These are phyloP conservation scores for Actinia tenebrosa DNA, from an alignment of 64 coral and sea anemone genomes.

Conservation along the genomic window DNA sequence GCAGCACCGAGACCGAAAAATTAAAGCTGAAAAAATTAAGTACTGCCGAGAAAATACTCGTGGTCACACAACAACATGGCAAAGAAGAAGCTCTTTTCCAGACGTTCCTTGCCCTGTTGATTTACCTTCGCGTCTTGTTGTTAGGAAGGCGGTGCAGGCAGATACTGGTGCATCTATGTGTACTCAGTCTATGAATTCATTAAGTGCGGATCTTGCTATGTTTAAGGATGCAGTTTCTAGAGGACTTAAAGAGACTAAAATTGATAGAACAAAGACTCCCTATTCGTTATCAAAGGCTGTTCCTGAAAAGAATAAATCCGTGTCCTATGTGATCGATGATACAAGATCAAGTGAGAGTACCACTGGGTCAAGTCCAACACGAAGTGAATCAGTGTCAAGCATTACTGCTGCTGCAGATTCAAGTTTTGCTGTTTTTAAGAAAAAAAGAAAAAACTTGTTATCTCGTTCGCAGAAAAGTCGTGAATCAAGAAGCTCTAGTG, in stretches of 20 bases:
- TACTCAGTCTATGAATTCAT: constrained; percentile 8
- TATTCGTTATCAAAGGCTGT: neutral
- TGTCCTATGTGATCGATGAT: neutral
- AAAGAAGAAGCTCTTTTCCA: neutral
- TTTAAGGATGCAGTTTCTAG: neutral
- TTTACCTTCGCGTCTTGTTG: neutral
- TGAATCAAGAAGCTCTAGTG: neutral
- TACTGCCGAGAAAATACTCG: neutral
- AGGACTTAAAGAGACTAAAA: neutral
- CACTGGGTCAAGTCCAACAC: neutral
- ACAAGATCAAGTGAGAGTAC: neutral
- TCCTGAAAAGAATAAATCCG: neutral
- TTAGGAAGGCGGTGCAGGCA: neutral
- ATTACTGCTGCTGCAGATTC: neutral
- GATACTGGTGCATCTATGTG: neutral
- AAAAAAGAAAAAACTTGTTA: neutral
- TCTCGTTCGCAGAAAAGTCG: neutral
- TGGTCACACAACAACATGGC: neutral
- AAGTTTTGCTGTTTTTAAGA: constrained; percentile 9
- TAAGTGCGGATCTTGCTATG: constrained; percentile 4
- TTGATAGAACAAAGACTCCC: neutral
- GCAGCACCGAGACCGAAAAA: neutral
- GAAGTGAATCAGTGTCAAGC: neutral
- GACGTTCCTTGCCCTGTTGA: neutral
- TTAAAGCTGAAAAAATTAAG: neutral